Conservation (phyloP, 2,888 invertebrate species). For the Oxytorus armatus region DNA sequence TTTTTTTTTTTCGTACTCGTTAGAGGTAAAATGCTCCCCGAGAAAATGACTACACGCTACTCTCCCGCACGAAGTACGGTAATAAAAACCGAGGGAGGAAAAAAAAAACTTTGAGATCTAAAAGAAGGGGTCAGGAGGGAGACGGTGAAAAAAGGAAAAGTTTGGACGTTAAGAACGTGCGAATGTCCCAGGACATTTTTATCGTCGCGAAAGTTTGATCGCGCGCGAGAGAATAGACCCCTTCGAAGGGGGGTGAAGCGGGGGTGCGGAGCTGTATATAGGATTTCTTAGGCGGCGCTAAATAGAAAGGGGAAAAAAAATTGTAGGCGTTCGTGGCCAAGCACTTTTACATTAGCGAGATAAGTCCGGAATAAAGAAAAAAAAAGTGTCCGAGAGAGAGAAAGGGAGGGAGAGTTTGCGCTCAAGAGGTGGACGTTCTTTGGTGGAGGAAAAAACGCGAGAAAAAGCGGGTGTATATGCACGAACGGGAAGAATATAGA, state of each 20-base stretch:
- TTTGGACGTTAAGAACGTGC: slow-evolving; percentile 71
- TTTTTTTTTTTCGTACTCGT: not conserved
- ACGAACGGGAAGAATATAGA: slow-evolving; percentile 37
- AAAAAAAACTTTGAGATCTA: not conserved
- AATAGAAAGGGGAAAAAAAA: slow-evolving; percentile 52
- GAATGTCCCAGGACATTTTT: slow-evolving; percentile 67
- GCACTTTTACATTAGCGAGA: slow-evolving; percentile 82
- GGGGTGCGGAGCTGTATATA: not conserved
- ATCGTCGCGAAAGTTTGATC: slow-evolving; percentile 69
- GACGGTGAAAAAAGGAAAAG: slow-evolving; percentile 57
- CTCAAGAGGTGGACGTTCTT: slow-evolving; percentile 16
- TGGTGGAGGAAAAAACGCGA: slow-evolving; percentile 48
- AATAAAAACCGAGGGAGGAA: no score
- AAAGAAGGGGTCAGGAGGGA: slow-evolving; percentile 7
- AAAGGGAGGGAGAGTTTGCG: slow-evolving; percentile 10
- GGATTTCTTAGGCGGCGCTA: slow-evolving; percentile 35
- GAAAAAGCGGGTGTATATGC: slow-evolving; percentile 41
- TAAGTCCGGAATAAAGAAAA: slow-evolving; percentile 75
- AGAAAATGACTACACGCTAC: slow-evolving; percentile 31
- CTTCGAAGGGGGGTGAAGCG: slow-evolving; percentile 18
- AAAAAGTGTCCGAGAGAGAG: slow-evolving; percentile 1
- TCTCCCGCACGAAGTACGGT: no score
- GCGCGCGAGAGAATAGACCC: slow-evolving; percentile 51
- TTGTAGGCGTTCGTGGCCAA: slow-evolving; percentile 57
- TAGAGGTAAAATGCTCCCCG: slow-evolving; percentile 10